phyloP scores from a whole-genome alignment of 2,797 vertebrate species.

The Phalanger gymnotis region DNA sequence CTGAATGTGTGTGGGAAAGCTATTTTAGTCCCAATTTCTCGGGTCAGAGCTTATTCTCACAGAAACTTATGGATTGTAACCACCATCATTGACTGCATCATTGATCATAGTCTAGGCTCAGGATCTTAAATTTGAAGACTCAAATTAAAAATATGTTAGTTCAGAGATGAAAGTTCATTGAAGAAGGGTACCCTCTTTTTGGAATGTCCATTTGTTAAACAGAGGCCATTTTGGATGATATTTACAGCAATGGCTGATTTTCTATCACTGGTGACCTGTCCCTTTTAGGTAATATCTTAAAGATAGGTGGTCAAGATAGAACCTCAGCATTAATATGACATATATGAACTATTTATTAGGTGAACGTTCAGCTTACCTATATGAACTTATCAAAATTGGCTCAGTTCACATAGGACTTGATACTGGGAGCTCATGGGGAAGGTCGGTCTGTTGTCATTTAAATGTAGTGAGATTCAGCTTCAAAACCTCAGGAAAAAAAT shows the following conservation, averaged over 20 bases:
- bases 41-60: background rate
- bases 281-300: conserved; percentile 22
- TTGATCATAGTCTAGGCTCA: background rate
- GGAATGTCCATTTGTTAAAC: background rate
- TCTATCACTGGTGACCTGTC: background rate
- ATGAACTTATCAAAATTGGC: background rate
- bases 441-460: background rate
- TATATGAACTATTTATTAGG: background rate
- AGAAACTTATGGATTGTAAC: background rate
- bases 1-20: background rate
- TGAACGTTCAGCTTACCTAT: background rate
- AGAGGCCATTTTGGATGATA: conserved; percentile 15
- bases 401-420: conserved; percentile 14
- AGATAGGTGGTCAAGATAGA: background rate
- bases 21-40: conserved; percentile 31
- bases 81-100: background rate
- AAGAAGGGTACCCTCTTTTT: background rate
- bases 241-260: background rate
- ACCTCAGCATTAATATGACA: background rate
- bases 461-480: background rate
- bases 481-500: background rate
- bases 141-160: background rate
- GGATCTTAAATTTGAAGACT: conserved; percentile 7
- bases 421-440: conserved; percentile 26
- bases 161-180: background rate